These are phyloP conservation scores for Drosophila ananassae DNA, from an alignment of 1,140 invertebrate species.

Conservation along the genomic window DNA sequence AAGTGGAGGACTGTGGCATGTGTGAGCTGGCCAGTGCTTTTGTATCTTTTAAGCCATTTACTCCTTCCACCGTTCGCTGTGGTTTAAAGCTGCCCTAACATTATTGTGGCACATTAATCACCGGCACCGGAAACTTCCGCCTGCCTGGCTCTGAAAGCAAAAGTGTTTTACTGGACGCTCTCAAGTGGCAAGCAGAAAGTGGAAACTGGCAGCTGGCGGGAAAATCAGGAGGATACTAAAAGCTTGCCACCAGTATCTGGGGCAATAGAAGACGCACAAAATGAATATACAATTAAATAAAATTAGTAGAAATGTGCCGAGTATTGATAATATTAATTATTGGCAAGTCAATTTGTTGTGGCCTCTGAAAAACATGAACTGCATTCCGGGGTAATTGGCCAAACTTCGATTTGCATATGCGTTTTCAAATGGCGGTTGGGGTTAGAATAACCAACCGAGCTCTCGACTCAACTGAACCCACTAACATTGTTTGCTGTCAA, in stretches of 20 bases:
- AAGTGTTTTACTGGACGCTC: constrained; percentile 69
- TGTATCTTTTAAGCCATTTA: constrained; percentile 67
- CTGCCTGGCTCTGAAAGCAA: constrained; percentile 64
- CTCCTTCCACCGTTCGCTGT: constrained; percentile 18
- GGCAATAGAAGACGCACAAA: constrained; percentile 45
- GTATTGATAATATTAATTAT: constrained; percentile 81
- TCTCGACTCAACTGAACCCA: constrained; percentile 16
- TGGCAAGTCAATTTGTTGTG: constrained; percentile 70
- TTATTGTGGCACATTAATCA: constrained; percentile 78
- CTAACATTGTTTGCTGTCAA: constrained; percentile 55
- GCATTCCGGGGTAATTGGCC: constrained; percentile 7
- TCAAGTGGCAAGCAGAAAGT: constrained; percentile 60
- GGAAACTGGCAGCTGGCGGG: constrained; percentile 1
- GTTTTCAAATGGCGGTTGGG: constrained; percentile 2
- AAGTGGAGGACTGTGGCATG: constrained; percentile 23
- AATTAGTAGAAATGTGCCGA: constrained; percentile 63
- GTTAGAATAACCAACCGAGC: constrained; percentile 8
- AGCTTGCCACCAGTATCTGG: constrained; percentile 58
- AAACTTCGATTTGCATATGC: constrained; percentile 43
- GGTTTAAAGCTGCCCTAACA: constrained; percentile 69
- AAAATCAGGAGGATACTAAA: constrained; percentile 33
- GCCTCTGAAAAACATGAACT: constrained; percentile 18
- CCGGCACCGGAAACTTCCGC: constrained; percentile 62
- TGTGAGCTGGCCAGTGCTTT: constrained; percentile 34
- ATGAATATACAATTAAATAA: constrained; percentile 78